Base-by-base conservation (phyloP, 2,888 invertebrate species). In the Acronicta psi region DNA sequence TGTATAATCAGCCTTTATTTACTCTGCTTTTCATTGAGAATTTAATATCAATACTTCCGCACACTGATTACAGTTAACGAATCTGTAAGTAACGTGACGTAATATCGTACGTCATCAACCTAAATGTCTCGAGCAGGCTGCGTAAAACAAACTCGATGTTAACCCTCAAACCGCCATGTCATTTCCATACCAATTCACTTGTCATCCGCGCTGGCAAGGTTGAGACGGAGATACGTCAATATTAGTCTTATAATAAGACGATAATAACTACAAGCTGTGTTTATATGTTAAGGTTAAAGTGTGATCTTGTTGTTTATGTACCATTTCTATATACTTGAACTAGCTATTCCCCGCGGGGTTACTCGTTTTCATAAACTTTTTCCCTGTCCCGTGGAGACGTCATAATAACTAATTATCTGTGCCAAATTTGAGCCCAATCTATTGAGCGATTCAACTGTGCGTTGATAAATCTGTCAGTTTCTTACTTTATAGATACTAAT, bases 141-240 rank as follows among this genome's bases (percentile, higher is more conserved):
- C 31, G 20, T 20, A 38, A 11, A 37, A 40, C 31, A 23, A 23
- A 16, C 23, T 49, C 13, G 10, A 13, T 9, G 11, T 4, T 31
- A 20, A 31, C 16, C 14, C 37, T 2, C 6, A 10, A 25, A 11
- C 17, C 41, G n/a, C 23, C 51, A 58, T 58, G 71, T 80, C 68
- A 77, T 80, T 80, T 80, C 79, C 80, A 75, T 59, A 51, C 47
- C 77, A 77, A 70, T 80, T 70, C 67, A 60, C 59, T 10, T 58
- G 73, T 57, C 65, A 64, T 73, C 73, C 64, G 64, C 40, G 37
- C 44, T 56, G 43, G 42, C n/a, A 20, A 41, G 37, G 16, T 9
- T 18, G 43, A 34, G 54, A 60, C 50, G 56, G 57, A 20, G 47
- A 23, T 18, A 57, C 52, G 55, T 54, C 52, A 45, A 50, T 60